phyloP scores from a whole-genome alignment of 2,113 vertebrate species.

The Pterocles gutturalis region DNA sequence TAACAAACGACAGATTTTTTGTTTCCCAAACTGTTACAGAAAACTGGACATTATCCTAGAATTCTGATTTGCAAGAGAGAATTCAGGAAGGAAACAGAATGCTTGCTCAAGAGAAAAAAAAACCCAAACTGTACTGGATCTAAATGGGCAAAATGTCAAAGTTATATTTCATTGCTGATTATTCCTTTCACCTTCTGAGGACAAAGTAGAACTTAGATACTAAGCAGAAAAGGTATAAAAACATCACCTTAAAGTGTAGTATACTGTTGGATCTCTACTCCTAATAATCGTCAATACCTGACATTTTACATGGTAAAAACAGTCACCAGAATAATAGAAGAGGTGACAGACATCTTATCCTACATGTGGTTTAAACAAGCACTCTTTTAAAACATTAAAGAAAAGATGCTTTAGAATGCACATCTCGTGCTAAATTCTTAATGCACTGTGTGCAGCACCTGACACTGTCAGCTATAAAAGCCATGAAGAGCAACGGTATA shows the following conservation, averaged over 20 bases:
- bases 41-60: slow-evolving; percentile 67
- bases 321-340: not conserved
- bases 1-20: not conserved
- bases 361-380: not conserved
- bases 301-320: not conserved
- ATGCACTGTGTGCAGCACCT: not conserved
- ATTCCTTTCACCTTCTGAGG: not conserved
- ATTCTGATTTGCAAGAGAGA: slow-evolving; percentile 12
- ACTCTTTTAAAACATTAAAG: not conserved
- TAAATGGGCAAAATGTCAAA: not conserved
- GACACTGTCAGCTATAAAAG: not conserved
- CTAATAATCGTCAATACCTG: not conserved
- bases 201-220: not conserved
- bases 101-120: not conserved
- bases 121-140: not conserved
- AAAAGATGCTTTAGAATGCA: not conserved
- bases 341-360: not conserved
- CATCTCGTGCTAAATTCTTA: not conserved
- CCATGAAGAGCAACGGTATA: not conserved
- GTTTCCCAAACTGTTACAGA: not conserved
- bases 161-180: not conserved
- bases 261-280: not conserved
- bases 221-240: not conserved
- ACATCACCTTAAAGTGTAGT: not conserved
- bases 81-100: slow-evolving; percentile 1